A percentile compares a stretch with the other conserved stretches of the same genome.
phyloP scores from a whole-genome alignment of 2,113 vertebrate species.

The Leucopsar rothschildi region DNA sequence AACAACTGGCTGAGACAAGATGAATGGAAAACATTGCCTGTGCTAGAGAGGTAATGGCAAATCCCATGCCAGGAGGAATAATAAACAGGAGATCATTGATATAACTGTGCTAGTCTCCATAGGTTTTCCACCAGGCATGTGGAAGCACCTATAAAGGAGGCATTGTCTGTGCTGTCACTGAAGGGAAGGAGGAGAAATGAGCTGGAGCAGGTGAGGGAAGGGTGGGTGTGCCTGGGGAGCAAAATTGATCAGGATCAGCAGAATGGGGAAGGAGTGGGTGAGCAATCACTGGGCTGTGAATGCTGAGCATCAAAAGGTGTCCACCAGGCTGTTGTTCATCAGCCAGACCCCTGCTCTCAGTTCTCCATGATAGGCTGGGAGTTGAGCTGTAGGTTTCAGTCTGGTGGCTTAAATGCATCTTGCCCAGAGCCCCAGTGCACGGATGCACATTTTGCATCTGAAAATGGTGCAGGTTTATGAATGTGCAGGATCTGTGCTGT shows the following conservation, averaged over 20 bases:
- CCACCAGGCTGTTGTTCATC: neutral
- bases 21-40: slow-evolving; percentile 31
- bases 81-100: slow-evolving; percentile 49
- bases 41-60: slow-evolving; percentile 18
- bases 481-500: neutral
- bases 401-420: neutral
- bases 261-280: neutral
- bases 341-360: neutral
- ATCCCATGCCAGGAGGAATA: slow-evolving; percentile 39
- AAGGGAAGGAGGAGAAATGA: neutral
- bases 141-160: slow-evolving; percentile 4
- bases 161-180: slow-evolving; percentile 10
- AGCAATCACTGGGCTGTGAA: neutral
- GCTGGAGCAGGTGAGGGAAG: neutral
- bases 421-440: neutral
- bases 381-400: neutral
- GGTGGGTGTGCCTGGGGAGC: neutral
- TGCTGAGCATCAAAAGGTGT: neutral
- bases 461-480: neutral
- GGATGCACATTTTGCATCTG: neutral
- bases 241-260: neutral
- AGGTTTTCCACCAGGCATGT: neutral
- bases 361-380: neutral
- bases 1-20: slow-evolving; percentile 44
- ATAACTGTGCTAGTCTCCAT: neutral